Evolutionary conservation across 2,113 vertebrate genomes (phyloP), one percentile per base, ranked within the genome.

Genomic region (Nothocercus nigrocapillus): DNA sequence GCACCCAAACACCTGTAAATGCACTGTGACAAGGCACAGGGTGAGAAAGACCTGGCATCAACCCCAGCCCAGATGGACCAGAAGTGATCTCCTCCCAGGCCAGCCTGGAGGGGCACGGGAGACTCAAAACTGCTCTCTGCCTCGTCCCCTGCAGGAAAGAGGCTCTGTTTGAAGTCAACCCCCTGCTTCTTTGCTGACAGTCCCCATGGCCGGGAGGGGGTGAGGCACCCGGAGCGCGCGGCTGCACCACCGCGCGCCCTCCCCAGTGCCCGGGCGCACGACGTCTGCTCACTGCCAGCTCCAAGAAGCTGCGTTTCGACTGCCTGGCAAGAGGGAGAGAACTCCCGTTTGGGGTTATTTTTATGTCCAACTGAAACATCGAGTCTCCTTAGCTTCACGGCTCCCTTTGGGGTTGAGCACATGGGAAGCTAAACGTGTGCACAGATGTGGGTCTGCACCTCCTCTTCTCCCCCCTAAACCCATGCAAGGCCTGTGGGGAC

Each of bases 381-480:
- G 1, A 77, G 54, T 22, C 6, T 56, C 44, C 49, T 18, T 2
- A 1, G 66, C 62, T 63, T 69, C 0, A 1, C 19, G 0, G 1
- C 30, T 56, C 78, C 80, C 80, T 38, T 6, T 73, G 68, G 2
- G 2, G 54, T 3, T 30, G 7, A 7, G 28, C 12, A 36, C 42
- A 18, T 0, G 11, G 13, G 77, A 84, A 76, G 76, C n/a, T 7
- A 30, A 85, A 45, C 30, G 13, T 47, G 66, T 44, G 61, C 69
- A 21, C 15, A 6, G 32, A 38, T 66, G 11, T n/a, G n/a, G 15
- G 18, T 62, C 56, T 72, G 86, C 38, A 44, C 20, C 56, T 82
- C 40, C 94, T 81, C 54, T 68, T 49, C 38, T 61, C 15, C 0
- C 28, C 70, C 66, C 45, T 27, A 11, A 10, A 64, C 3, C 63